Evolutionary conservation across 2,797 vertebrate genomes (phyloP).

Genomic region (Discoglossus pictus): DNA sequence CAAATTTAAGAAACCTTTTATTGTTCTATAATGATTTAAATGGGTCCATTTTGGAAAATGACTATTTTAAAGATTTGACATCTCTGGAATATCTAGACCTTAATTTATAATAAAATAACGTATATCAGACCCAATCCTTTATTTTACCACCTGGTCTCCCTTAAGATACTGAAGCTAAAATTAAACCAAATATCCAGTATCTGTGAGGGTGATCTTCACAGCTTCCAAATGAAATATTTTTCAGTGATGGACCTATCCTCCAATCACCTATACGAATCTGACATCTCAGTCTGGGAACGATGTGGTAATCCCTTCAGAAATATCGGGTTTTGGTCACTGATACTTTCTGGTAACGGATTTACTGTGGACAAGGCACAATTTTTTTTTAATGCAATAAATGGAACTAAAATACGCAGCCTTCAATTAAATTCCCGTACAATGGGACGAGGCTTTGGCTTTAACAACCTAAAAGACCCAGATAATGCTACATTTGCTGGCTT

Average conservation of each 20-base stretch:
- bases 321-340: conserved; percentile 67
- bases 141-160: conserved; percentile 70
- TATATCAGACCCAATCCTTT: conserved; percentile 73
- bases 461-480: conserved; percentile 76
- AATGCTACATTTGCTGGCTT: conserved; percentile 72
- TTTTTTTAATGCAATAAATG: conserved; percentile 70
- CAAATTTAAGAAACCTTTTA: conserved; percentile 63
- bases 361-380: conserved; percentile 26
- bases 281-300: conserved; percentile 59
- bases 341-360: conserved; percentile 68
- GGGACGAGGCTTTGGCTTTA: conserved; percentile 73
- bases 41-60: conserved; percentile 68
- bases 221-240: conserved; percentile 78
- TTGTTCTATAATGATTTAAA: conserved; percentile 69
- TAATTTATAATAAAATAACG: conserved; percentile 66
- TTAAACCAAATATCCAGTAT: conserved; percentile 69
- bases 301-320: conserved; percentile 82
- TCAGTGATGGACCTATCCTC: conserved; percentile 62
- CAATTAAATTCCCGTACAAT: conserved; percentile 63
- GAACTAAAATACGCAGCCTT: conserved; percentile 71
- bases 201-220: conserved; percentile 77
- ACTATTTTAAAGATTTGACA: conserved; percentile 75
- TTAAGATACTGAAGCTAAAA: conserved; percentile 70
- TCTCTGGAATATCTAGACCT: conserved; percentile 75
- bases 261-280: conserved; percentile 51